Base-by-base conservation (phyloP, 2,113 vertebrate genomes). In the Phylloscopus trochilus region DNA sequence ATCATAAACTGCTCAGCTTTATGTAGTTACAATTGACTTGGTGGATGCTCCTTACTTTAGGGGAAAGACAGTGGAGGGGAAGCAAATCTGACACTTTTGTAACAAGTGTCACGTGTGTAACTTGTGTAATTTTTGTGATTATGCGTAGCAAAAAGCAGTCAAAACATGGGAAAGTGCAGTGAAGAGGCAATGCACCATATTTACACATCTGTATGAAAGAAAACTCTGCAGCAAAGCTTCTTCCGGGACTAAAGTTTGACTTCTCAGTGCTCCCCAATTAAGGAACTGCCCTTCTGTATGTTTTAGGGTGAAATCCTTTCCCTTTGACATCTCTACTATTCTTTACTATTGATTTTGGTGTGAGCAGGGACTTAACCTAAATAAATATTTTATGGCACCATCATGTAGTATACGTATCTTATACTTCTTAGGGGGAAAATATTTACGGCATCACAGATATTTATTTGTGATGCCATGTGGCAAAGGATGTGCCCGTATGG, bases 391-490 rank as follows among this genome's bases (percentile, higher is more conserved):
- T 70, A 90, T 83, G 82, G 39, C 58, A 43, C n/a, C 46, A 76
- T 90, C 72, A 55, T 78, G 73, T 30, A 86, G 23, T 64, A 80
- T 74, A 93, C 28, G 83, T 51, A 59, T 73, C 62, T 90, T 79
- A 35, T 3, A 86, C 27, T 93, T 91, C 66, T 83, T 70, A 8
- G 30, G 35, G 31, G 8, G 33, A n/a, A n/a, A n/a, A n/a, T n/a
- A n/a, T n/a, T n/a, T n/a, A n/a, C n/a, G n/a, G n/a, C n/a, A n/a
- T n/a, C n/a, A n/a, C 18, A 67, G 67, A 74, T 92, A 86, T 30
- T 95, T 55, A 80, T 94, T 95, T 83, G 88, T 93, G 83, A 86
- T 83, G 79, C 88, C 79, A 70, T 93, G 96, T 90, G 82, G 82
- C 92, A 96, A 92, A 90, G 88, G 90, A 94, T 77, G 20, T 4